Conservation (phyloP, 2,888 invertebrate genomes). For the Luffia ferchaultella region DNA sequence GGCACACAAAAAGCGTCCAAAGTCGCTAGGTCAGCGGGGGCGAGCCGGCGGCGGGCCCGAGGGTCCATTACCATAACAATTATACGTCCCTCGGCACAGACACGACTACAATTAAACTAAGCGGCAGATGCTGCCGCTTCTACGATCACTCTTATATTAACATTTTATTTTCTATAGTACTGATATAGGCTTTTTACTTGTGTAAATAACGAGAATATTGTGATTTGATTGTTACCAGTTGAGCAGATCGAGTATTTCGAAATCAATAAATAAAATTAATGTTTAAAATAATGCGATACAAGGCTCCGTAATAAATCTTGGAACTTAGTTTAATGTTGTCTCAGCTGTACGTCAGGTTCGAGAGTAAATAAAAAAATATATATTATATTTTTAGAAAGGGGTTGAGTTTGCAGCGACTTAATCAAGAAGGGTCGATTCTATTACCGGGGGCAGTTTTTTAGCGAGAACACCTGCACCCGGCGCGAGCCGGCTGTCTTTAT, state of each 20-base stretch:
- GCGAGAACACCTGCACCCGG: background rate
- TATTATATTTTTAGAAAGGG: background rate
- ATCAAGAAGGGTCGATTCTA: background rate
- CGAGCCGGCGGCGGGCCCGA: conserved; percentile 10
- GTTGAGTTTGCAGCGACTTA: background rate
- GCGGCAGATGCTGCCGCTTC: conserved; percentile 27
- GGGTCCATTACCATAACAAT: conserved; percentile 35
- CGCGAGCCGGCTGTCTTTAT: background rate
- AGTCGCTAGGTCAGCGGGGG: conserved; percentile 18
- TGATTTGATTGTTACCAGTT: no score
- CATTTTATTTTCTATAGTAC: no score
- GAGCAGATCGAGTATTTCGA: no score
- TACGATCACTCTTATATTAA: conserved; percentile 19
- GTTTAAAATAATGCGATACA: no score
- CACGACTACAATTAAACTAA: conserved; percentile 24
- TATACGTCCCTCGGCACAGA: conserved; percentile 27
- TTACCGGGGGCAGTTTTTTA: background rate
- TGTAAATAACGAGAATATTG: no score
- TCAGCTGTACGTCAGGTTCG: no score
- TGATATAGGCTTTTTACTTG: no score
- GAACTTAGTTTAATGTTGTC: no score
- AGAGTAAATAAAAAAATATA: no score
- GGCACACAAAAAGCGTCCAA: conserved; percentile 19
- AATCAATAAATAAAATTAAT: no score
- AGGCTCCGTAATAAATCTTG: no score